Base-by-base conservation (phyloP, 2,797 vertebrate genomes). In the Eutrigla gurnardus region DNA sequence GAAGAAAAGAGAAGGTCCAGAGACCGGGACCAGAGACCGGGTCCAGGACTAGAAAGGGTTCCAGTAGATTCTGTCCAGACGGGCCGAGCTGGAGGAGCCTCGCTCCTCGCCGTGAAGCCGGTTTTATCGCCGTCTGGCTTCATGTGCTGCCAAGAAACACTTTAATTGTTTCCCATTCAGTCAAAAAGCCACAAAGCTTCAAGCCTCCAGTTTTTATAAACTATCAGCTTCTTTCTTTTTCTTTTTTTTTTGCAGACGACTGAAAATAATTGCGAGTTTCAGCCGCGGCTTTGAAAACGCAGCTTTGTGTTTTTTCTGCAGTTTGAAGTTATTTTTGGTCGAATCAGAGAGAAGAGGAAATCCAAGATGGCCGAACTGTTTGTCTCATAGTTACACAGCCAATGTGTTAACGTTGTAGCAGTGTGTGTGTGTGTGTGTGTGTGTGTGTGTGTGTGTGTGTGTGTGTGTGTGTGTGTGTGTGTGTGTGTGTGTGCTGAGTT, bases 221-320 rank as follows among this genome's bases (percentile, higher is more conserved):
- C 80, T 82, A 60, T 76, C 84, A 70, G 57, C 70, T 39, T 14
- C 25, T 25, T 25, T 13, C 12, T 33, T 13, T 6, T 5, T n/a
- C 2, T 25, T 25, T 25, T 11, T 50, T 77, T 65, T 69, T 46
- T 47, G 54, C 84, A 85, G 66, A 90, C 82, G 86, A 83, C 80
- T 82, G 68, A 88, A 82, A 87, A 93, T 92, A 93, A 93, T 93
- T 89, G 89, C 82, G 85, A 74, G 80, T 82, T 91, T 89, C 77
- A 64, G 73, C 59, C 73, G 25, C 61, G 80, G 77, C 86, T 84
- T 67, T 81, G 65, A 88, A 86, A 88, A 88, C 10, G 70, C 65
- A 62, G 80, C 64, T 33, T 58, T 47, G 0, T 80, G 81, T 46
- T 70, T 55, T 75, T 57, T 66, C 35, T 55, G 63, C 52, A 72